Percentiles rank a stretch among this genome's conserved stretches.
These are phyloP conservation scores for Hedychridium roseum DNA, from an alignment of 2,888 invertebrate species.

Conservation along the genomic window DNA sequence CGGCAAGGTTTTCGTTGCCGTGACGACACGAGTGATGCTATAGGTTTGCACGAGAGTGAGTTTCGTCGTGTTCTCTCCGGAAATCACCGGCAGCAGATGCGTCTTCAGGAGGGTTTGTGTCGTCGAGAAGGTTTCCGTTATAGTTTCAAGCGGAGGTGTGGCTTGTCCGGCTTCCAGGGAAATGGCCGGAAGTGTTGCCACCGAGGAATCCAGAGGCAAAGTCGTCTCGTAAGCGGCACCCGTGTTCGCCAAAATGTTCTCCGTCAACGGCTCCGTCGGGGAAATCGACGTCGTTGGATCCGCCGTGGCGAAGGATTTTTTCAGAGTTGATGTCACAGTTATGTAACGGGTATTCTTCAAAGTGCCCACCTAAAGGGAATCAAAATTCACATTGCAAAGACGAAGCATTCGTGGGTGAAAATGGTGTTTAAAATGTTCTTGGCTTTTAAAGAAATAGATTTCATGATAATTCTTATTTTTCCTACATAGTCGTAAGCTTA, in stretches of 20 bases:
- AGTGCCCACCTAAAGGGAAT: slow-evolving; percentile 76
- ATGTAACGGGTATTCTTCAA: slow-evolving; percentile 87
- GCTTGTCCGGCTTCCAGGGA: slow-evolving; percentile 79
- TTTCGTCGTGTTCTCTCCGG: slow-evolving; percentile 77
- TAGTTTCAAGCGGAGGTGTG: slow-evolving; percentile 86
- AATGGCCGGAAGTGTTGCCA: slow-evolving; percentile 84
- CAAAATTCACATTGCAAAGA: not conserved
- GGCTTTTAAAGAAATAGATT: too few relatives aligned
- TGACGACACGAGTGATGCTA: slow-evolving; percentile 84
- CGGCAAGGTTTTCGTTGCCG: slow-evolving; percentile 89
- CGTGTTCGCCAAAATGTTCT: slow-evolving; percentile 85
- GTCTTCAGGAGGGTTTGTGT: slow-evolving; percentile 89
- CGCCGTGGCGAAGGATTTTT: slow-evolving; percentile 76
- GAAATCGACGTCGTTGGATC: slow-evolving; percentile 67
- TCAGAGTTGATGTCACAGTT: slow-evolving; percentile 86
- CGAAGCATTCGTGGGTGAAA: not conserved
- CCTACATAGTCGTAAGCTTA: too few relatives aligned
- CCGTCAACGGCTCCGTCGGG: slow-evolving; percentile 80
- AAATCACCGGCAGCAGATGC: slow-evolving; percentile 84
- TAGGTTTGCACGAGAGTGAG: slow-evolving; percentile 90
- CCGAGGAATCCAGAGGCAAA: slow-evolving; percentile 75
- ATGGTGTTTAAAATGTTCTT: too few relatives aligned
- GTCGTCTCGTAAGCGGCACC: slow-evolving; percentile 78
- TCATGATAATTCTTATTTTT: too few relatives aligned
- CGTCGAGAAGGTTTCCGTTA: slow-evolving; percentile 91